phyloP scores from a whole-genome alignment of 2,888 invertebrate genomes.

The Mongoloraphidia duomilia region DNA sequence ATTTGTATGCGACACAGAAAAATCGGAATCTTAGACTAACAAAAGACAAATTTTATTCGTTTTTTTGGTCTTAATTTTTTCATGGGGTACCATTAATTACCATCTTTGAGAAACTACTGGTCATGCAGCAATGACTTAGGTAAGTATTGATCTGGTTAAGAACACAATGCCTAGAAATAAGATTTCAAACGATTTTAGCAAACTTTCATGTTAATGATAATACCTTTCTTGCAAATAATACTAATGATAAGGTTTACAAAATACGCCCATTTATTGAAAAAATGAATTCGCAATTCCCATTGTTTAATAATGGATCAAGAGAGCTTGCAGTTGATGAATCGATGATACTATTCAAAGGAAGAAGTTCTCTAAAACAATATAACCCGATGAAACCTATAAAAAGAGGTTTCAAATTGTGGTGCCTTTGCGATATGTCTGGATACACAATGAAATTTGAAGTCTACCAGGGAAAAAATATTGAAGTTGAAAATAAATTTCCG shows the following conservation, averaged over 20 bases:
- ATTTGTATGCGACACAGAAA: not conserved
- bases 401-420: constrained; percentile 10
- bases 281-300: constrained; percentile 3
- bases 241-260: constrained; percentile 8
- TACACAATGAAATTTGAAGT: constrained; percentile 14
- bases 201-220: constrained; percentile 9
- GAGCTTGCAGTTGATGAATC: constrained; percentile 7
- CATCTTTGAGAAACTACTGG: constrained; percentile 6
- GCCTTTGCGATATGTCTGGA: constrained; percentile 11
- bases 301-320: constrained; percentile 3
- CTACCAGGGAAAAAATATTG: constrained; percentile 16
- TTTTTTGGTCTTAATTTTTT: constrained; percentile 9
- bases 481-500: constrained; percentile 10
- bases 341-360: constrained; percentile 7
- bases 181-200: constrained; percentile 6
- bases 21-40: not conserved
- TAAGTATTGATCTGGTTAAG: constrained; percentile 1
- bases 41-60: not conserved
- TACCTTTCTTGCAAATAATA: not conserved
- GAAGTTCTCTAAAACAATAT: constrained; percentile 7
- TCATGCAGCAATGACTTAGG: constrained; percentile 4
- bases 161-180: constrained; percentile 5
- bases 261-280: constrained; percentile 5
- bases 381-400: constrained; percentile 9
- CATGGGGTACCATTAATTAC: constrained; percentile 8